Percentiles rank a stretch among this genome's conserved stretches.
phyloP scores from a whole-genome alignment of 2,888 invertebrate genomes.

The Platycheirus albimanus region DNA sequence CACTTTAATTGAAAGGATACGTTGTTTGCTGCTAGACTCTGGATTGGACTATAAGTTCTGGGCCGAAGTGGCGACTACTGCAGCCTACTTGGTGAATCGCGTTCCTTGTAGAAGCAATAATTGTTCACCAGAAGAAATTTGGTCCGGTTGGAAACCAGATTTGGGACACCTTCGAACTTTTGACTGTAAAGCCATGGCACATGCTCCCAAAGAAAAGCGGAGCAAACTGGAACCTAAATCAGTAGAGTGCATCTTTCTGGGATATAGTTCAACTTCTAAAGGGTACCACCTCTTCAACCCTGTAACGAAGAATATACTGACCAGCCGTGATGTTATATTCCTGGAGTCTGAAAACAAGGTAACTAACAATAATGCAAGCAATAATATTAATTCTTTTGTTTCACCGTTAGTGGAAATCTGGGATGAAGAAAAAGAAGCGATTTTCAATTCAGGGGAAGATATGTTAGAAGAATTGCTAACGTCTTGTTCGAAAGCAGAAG shows the following conservation, averaged over 20 bases:
- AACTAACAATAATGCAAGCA: background rate
- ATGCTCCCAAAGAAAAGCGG: background rate
- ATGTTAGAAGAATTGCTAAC: background rate
- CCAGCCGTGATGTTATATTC: constrained; percentile 61
- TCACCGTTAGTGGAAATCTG: background rate
- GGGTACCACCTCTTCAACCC: constrained; percentile 50
- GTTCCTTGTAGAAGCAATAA: background rate
- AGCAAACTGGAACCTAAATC: background rate
- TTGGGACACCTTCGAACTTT: background rate
- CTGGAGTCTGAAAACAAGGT: constrained; percentile 37
- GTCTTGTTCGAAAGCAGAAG: background rate
- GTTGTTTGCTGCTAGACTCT: background rate
- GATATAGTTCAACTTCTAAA: constrained; percentile 49
- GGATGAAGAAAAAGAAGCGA: background rate
- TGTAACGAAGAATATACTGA: constrained; percentile 37
- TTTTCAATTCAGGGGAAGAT: constrained; percentile 17
- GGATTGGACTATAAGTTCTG: constrained; percentile 5
- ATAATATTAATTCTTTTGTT: background rate
- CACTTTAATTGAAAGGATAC: constrained; percentile 63
- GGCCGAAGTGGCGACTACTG: background rate
- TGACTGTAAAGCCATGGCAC: background rate
- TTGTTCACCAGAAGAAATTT: constrained; percentile 7
- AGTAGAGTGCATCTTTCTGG: constrained; percentile 61
- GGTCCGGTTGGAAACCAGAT: constrained; percentile 1
- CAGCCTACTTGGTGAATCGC: background rate